phyloP scores from a whole-genome alignment of 2,888 invertebrate species.

The Cephus sareptanus region DNA sequence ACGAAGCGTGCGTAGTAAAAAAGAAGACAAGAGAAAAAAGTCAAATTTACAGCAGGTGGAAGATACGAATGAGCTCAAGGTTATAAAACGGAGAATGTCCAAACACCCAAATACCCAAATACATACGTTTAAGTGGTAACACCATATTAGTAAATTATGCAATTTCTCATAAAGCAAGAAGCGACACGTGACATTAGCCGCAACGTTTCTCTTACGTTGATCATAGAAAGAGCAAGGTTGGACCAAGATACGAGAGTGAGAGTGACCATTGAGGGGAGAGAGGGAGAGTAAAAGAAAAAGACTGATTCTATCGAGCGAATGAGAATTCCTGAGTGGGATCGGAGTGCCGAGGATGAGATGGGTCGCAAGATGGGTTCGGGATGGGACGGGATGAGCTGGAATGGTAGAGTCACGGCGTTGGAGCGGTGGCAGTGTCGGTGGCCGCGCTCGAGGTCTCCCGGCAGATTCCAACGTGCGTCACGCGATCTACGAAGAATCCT shows the following conservation, averaged over 20 bases:
- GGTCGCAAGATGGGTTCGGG: not conserved
- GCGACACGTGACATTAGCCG: not conserved
- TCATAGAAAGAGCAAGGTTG: not conserved
- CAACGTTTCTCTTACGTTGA: not conserved
- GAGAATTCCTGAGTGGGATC: not conserved
- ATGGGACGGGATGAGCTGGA: not conserved
- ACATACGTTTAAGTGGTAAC: slow-evolving; percentile 51
- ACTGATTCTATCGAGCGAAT: not conserved
- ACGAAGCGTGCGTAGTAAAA: not conserved
- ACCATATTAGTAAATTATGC: not conserved
- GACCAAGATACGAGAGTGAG: not conserved
- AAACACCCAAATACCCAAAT: slow-evolving; percentile 52
- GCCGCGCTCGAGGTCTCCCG: slow-evolving; percentile 58
- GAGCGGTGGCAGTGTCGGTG: slow-evolving; percentile 49
- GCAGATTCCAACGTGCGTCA: slow-evolving; percentile 57
- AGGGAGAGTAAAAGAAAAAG: not conserved
- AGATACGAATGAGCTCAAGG: slow-evolving; percentile 54
- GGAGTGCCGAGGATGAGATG: not conserved
- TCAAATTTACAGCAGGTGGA: not conserved
- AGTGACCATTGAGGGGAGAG: not conserved
- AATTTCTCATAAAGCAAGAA: not conserved
- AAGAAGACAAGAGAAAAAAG: not conserved
- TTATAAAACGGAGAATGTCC: slow-evolving; percentile 49
- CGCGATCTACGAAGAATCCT: slow-evolving; percentile 24
- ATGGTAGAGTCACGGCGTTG: not conserved